phyloP scores from a whole-genome alignment of 2,888 invertebrate species.

The Subacronicta megacephala region DNA sequence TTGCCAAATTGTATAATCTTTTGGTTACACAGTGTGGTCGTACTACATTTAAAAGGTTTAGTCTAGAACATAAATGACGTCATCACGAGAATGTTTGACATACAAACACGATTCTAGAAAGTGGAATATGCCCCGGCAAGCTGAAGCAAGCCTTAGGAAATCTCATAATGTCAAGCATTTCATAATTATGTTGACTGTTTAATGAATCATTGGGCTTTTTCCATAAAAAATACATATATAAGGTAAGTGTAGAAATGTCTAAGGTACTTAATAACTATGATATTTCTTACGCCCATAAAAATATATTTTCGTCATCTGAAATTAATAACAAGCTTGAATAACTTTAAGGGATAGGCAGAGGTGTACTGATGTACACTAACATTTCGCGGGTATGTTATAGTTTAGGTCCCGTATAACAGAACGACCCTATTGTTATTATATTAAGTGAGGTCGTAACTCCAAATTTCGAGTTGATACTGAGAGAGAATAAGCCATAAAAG shows the following conservation, averaged over 20 bases:
- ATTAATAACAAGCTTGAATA: too few species aligned
- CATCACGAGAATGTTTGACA: constrained; percentile 41
- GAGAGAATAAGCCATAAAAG: too few species aligned
- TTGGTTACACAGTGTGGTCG: constrained; percentile 33
- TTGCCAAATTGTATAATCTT: constrained; percentile 29
- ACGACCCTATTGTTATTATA: too few species aligned
- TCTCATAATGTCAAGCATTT: constrained; percentile 49
- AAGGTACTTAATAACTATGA: background rate
- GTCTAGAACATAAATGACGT: constrained; percentile 52
- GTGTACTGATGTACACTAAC: too few species aligned
- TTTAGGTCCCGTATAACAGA: too few species aligned
- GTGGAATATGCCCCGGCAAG: constrained; percentile 35
- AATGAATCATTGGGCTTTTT: constrained; percentile 26
- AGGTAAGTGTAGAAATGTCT: background rate
- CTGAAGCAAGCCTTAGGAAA: constrained; percentile 39
- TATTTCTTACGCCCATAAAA: too few species aligned
- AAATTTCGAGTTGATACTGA: too few species aligned
- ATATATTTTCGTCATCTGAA: too few species aligned
- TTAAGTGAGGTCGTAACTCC: too few species aligned
- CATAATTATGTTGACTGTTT: constrained; percentile 43
- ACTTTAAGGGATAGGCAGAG: too few species aligned
- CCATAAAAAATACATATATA: background rate
- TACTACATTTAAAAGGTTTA: constrained; percentile 39
- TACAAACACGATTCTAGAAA: constrained; percentile 55
- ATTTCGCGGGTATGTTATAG: too few species aligned